These are phyloP conservation scores for Acipenser oxyrinchus DNA, from an alignment of 2,797 vertebrate genomes.

Conservation along the genomic window DNA sequence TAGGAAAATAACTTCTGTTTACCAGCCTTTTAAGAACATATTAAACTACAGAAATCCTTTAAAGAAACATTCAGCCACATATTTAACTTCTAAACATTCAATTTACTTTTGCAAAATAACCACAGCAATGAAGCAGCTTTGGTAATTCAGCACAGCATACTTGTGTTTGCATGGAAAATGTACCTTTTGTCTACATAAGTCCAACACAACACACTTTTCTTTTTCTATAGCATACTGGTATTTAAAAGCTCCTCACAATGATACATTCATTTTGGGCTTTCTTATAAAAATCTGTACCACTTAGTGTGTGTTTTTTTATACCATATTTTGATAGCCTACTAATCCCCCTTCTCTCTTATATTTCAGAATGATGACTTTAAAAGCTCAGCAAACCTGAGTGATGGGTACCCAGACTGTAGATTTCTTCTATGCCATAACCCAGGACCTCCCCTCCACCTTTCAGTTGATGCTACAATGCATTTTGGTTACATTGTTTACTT, in stretches of 20 bases:
- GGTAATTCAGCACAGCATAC: not conserved
- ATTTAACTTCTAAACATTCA: not conserved
- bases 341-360: conserved; percentile 19
- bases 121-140: not conserved
- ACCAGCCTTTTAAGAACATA: conserved; percentile 22
- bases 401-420: conserved; percentile 62
- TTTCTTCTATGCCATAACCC: conserved; percentile 62
- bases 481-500: conserved; percentile 71
- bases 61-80: conserved; percentile 1
- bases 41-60: conserved; percentile 24
- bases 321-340: not conserved
- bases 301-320: not conserved
- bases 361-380: conserved; percentile 68
- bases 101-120: not conserved
- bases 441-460: conserved; percentile 68
- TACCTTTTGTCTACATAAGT: not conserved
- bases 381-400: conserved; percentile 69
- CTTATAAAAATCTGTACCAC: not conserved
- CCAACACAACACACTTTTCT: not conserved
- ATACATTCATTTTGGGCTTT: no score
- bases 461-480: conserved; percentile 66
- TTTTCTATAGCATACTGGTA: no score
- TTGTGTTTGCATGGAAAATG: not conserved
- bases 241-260: no score
- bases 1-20: conserved; percentile 31